Evolutionary conservation across 1,140 invertebrate genomes (phyloP).

Genomic region (Steinernema khuongi): DNA sequence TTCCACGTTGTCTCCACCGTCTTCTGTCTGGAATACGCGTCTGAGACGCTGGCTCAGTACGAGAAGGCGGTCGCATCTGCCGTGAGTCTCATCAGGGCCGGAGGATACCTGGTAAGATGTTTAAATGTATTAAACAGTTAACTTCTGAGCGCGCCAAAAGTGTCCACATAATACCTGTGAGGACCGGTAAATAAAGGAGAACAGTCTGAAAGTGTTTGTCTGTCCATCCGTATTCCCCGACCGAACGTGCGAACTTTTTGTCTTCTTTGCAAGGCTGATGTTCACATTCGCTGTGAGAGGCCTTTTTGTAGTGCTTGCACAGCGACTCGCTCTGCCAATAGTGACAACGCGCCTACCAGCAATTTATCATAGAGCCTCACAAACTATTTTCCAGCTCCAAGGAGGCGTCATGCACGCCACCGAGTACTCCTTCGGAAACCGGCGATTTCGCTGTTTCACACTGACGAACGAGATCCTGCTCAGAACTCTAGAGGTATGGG

Average conservation of each 20-base stretch:
- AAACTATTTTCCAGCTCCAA: constrained; percentile 26
- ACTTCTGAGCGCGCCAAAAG: no score
- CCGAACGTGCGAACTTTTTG: no score
- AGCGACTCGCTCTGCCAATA: no score
- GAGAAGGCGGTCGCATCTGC: constrained; percentile 44
- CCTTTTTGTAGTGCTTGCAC: no score
- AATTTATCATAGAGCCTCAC: constrained; percentile 10
- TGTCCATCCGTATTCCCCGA: no score
- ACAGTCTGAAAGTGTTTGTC: no score
- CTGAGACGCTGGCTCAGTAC: constrained; percentile 52
- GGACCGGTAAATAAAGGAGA: no score
- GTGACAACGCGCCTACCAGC: no score
- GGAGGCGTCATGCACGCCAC: constrained; percentile 46
- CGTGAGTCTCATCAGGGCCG: constrained; percentile 40
- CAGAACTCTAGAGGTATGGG: neutral
- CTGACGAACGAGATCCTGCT: constrained; percentile 16
- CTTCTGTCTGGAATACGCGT: constrained; percentile 56
- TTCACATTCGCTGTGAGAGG: no score
- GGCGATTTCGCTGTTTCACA: constrained; percentile 40
- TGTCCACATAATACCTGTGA: no score
- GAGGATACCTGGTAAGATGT: constrained; percentile 39
- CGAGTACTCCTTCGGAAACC: constrained; percentile 46
- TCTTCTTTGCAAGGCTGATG: no score
- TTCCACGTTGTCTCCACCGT: constrained; percentile 54
- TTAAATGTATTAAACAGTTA: constrained; percentile 17